Base-by-base conservation (phyloP, 2,797 vertebrate genomes). In the Capromys pilorides region DNA sequence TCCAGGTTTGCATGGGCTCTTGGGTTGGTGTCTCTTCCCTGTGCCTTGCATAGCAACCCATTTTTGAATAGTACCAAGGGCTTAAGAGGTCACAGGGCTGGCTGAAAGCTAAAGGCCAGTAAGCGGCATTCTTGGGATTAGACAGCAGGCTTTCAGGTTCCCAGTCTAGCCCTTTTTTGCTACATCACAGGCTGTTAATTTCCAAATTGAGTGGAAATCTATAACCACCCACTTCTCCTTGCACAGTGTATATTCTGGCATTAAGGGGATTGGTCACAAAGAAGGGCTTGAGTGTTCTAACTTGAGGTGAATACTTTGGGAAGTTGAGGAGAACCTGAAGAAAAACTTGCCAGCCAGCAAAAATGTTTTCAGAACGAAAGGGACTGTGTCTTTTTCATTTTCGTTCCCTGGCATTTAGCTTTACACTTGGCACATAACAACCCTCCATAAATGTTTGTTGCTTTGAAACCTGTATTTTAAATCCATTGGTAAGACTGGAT, bases 151-250 rank as follows among this genome's bases (percentile, higher is more conserved):
- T 86, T 88, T 95, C 85, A 81, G 54, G 78, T 67, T 80, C 22
- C 69, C 73, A 73, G 41, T 61, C 94, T 90, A 81, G 64, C 36
- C 51, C 75, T 57, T 73, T 84, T 84, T 69, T 83, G 54, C 86
- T 54, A n/a, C 66, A 89, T 88, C 91, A 82, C 86, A 91, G 92
- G 84, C 89, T 92, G 88, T 88, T 95, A 88, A 95, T 91, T 97
- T 97, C 92, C 90, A 96, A 91, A 96, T 82, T 51, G 95, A 96
- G 95, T 93, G 96, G 94, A 94, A 95, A 95, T 95, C 96, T 96
- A 86, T 95, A 96, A 94, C 94, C 88, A 95, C 88, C 93, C 86
- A 93, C 82, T 84, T 96, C 92, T 92, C 87, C 64, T 67, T 54
- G 77, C 88, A 75, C 66, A 36, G 69, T 95, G 88, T 96, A 66